A percentile compares a stretch with the other conserved stretches of the same genome.
Evolutionary conservation across 2,888 invertebrate genomes (phyloP).

Genomic region (Leptopilina syphax): DNA sequence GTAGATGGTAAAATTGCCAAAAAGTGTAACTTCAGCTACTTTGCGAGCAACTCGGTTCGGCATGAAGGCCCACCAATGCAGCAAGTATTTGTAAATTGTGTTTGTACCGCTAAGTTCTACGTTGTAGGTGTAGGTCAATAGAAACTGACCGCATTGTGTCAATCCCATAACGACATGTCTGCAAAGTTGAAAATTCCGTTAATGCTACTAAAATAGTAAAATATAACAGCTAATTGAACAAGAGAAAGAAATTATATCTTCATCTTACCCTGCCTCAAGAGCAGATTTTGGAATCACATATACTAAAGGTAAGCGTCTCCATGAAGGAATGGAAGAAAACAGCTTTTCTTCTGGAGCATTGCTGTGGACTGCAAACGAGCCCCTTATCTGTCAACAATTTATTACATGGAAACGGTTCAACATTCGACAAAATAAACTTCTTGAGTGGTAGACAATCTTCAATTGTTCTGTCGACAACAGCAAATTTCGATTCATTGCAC

Average conservation of each 20-base stretch:
- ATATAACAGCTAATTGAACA: too few relatives aligned
- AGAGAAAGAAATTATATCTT: conserved; percentile 14
- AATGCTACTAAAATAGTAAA: too few relatives aligned
- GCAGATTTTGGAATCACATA: conserved; percentile 74
- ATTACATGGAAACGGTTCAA: neutral
- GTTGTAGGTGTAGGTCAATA: conserved; percentile 88
- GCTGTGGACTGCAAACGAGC: conserved; percentile 71
- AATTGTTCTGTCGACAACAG: too few relatives aligned
- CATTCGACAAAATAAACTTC: too few relatives aligned
- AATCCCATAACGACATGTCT: conserved; percentile 87
- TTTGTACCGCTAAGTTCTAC: conserved; percentile 65
- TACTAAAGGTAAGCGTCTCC: conserved; percentile 71
- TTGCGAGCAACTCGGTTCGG: conserved; percentile 79
- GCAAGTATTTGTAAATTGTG: conserved; percentile 79
- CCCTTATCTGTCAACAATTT: conserved; percentile 67
- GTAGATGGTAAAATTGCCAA: conserved; percentile 78
- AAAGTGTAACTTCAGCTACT: conserved; percentile 81
- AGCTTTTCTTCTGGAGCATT: conserved; percentile 74
- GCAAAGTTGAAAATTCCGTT: neutral
- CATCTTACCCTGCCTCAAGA: conserved; percentile 72
- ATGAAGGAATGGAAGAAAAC: conserved; percentile 72
- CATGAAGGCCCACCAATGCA: conserved; percentile 83
- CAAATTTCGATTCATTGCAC: too few relatives aligned
- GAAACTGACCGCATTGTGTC: conserved; percentile 95
- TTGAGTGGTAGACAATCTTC: too few relatives aligned